Evolutionary conservation across 2,113 vertebrate genomes (phyloP), one percentile per base, ranked within the genome.

Genomic region (Echinops telfairi): DNA sequence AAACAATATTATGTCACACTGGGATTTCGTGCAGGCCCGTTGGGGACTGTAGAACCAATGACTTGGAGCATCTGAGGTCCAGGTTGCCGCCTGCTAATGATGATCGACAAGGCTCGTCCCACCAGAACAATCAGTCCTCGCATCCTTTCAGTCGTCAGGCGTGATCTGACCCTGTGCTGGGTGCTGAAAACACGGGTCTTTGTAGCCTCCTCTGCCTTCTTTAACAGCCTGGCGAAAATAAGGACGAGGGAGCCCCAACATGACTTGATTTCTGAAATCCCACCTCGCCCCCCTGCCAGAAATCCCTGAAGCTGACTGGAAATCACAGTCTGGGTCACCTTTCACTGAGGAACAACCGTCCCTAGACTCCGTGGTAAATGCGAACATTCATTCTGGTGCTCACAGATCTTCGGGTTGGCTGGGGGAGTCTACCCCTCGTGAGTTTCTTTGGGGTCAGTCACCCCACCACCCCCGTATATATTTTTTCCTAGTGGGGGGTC

Each of bases 221-320:
- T 80, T 38, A 33, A 93, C 38, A 84, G 66, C 40, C 77, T 58
- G 20, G 76, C 77, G 79, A 83, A 78, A 20, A 90, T 10, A 2
- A 36, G 47, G 4, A 68, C 29, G 17, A 82, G 36, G 75, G 33
- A 79, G 57, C 10, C 38, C 86, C 5, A 78, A 27, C 76, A 70
- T 33, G 27, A 66, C 83, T 68, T 17, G 68, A 15, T 73, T 90
- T 62, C 27, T 92, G 82, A 93, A 93, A 89, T 90, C 14, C 10
- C 7, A 71, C 25, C 47, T 83, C 57, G 31, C 66, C 31, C 43
- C 43, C 47, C 5, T 83, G 71, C 62, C 58, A 75, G 22, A 64
- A 68, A 75, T 88, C 70, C 92, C 57, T 95, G 36, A 16, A 58
- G 23, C 7, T 78, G 27, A 27, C 27, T 78, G 38, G 92, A 87